Evolutionary conservation across 2,888 invertebrate species (phyloP).

Genomic region (Ochlodes sylvanus): DNA sequence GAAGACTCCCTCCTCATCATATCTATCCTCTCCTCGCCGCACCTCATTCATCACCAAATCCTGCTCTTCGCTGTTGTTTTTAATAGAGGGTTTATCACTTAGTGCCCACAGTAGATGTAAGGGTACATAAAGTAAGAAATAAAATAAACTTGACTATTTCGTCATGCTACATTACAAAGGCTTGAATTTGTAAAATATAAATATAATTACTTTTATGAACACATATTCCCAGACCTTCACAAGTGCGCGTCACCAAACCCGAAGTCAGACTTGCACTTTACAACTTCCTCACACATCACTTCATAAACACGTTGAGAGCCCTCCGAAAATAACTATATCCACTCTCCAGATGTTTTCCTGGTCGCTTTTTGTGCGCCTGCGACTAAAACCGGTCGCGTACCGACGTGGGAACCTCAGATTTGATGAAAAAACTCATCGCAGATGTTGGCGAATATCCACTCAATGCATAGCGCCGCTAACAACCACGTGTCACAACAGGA

Average conservation of each 20-base stretch:
- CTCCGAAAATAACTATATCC: conserved; percentile 68
- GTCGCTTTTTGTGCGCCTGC: conserved; percentile 56
- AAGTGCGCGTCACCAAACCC: conserved; percentile 5
- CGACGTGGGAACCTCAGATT: conserved; percentile 72
- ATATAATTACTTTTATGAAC: too few species aligned
- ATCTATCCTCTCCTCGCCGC: too few species aligned
- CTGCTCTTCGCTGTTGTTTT: too few species aligned
- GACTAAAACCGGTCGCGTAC: conserved; percentile 67
- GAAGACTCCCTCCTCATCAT: too few species aligned
- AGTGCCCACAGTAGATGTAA: too few species aligned
- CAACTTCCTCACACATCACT: conserved; percentile 61
- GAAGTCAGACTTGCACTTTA: conserved; percentile 17
- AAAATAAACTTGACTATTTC: too few species aligned
- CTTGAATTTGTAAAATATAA: too few species aligned
- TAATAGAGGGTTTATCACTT: too few species aligned
- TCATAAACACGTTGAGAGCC: conserved; percentile 60
- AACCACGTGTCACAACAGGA: conserved; percentile 78
- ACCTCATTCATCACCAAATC: too few species aligned
- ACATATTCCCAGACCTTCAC: neutral
- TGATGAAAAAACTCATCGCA: conserved; percentile 60
- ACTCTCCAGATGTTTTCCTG: conserved; percentile 75
- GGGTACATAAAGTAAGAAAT: too few species aligned
- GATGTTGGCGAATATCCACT: conserved; percentile 66
- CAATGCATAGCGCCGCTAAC: conserved; percentile 44
- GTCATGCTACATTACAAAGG: too few species aligned